A percentile compares a stretch with the other conserved stretches of the same genome.
Conservation (phyloP, 2,113 vertebrate genomes). For the Isurus oxyrinchus region DNA sequence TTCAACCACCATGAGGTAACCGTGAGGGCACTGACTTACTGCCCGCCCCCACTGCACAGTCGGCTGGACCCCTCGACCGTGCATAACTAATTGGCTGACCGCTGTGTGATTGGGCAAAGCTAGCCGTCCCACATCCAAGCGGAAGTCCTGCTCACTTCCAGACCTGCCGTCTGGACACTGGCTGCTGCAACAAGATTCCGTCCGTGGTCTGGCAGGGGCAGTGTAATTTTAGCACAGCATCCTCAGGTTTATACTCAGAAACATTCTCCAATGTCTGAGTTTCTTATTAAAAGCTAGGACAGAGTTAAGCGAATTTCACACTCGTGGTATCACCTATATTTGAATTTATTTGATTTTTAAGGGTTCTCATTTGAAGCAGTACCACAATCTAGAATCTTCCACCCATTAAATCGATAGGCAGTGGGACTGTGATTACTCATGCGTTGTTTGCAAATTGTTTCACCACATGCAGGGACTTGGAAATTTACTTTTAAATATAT, state of each 20-base stretch:
- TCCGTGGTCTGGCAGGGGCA: neutral
- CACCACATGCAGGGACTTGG: neutral
- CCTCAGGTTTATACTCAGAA: neutral
- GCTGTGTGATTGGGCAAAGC: too few relatives aligned
- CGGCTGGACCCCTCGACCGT: too few relatives aligned
- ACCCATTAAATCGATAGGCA: neutral
- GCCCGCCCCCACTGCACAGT: too few relatives aligned
- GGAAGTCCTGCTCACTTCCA: too few relatives aligned
- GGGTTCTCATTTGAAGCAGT: neutral
- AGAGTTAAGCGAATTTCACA: neutral
- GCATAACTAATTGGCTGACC: too few relatives aligned
- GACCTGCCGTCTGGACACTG: too few relatives aligned
- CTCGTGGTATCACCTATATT: neutral
- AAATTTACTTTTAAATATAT: neutral
- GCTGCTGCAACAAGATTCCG: too few relatives aligned
- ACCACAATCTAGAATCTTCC: neutral
- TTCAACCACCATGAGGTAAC: too few relatives aligned
- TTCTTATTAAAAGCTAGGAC: neutral
- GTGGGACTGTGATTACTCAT: neutral
- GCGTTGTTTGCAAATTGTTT: neutral
- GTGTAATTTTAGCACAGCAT: neutral
- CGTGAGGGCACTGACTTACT: too few relatives aligned
- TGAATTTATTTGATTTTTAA: slow-evolving; percentile 1
- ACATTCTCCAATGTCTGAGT: neutral
- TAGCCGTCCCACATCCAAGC: too few relatives aligned